These are phyloP conservation scores for Tipula confusa DNA, from an alignment of 2,888 invertebrate genomes.

Conservation along the genomic window DNA sequence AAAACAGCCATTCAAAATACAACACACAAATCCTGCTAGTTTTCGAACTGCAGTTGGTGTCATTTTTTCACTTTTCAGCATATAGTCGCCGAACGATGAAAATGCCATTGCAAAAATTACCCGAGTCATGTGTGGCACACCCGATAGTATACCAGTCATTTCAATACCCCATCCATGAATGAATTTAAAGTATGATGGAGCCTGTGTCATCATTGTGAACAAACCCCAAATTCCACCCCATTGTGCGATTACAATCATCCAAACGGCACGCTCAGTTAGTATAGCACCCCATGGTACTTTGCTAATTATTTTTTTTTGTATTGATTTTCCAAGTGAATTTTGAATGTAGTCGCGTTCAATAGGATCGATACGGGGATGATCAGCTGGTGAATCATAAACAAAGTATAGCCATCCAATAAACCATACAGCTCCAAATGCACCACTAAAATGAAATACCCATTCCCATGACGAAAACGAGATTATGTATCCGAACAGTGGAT, in stretches of 20 bases:
- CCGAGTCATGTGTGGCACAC: conserved; percentile 58
- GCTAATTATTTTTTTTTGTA: conserved; percentile 36
- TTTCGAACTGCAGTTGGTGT: conserved; percentile 60
- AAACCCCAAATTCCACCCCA: conserved; percentile 67
- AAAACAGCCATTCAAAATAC: conserved; percentile 58
- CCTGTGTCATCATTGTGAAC: conserved; percentile 64
- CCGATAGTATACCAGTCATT: conserved; percentile 60
- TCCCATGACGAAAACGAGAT: conserved; percentile 65
- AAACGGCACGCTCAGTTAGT: conserved; percentile 57
- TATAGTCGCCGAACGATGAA: conserved; percentile 57
- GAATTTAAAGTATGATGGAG: conserved; percentile 64
- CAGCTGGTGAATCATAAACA: conserved; percentile 59
- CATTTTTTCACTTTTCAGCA: conserved; percentile 56
- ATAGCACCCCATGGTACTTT: conserved; percentile 61
- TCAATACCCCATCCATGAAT: conserved; percentile 65
- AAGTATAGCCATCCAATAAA: conserved; percentile 59
- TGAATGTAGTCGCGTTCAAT: conserved; percentile 58
- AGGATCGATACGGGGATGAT: conserved; percentile 61
- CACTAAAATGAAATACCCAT: conserved; percentile 64
- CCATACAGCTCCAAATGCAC: conserved; percentile 61
- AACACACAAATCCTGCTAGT: conserved; percentile 57
- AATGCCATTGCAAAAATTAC: conserved; percentile 57
- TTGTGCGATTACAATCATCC: conserved; percentile 61
- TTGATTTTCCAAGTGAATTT: conserved; percentile 53
- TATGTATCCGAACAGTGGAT: conserved; percentile 65